Conservation (phyloP, 2,113 vertebrate genomes). For the Odocoileus virginianus region DNA sequence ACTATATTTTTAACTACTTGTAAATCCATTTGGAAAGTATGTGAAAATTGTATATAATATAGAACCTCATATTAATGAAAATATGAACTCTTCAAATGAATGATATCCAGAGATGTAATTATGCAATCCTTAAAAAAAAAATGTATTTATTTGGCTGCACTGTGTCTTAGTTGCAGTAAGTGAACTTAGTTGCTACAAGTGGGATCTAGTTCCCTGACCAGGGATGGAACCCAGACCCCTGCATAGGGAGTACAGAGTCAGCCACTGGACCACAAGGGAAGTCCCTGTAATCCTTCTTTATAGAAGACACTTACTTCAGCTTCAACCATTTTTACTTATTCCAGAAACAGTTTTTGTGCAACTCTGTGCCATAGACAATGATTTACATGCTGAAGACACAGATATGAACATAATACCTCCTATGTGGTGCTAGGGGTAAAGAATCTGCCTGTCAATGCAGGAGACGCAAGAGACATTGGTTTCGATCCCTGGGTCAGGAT, state of each 20-base stretch:
- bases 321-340: constrained; percentile 32
- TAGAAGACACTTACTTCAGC: constrained; percentile 19
- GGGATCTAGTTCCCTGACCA: neutral
- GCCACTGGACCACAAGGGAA: neutral
- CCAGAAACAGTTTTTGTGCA: constrained; percentile 15
- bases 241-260: neutral
- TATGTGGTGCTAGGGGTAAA: neutral
- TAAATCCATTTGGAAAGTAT: constrained; percentile 37
- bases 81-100: constrained; percentile 23
- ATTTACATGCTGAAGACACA: neutral
- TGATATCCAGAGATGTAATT: constrained; percentile 13
- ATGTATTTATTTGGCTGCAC: neutral
- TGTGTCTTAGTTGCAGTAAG: neutral
- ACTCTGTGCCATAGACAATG: neutral
- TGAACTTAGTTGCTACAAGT: neutral
- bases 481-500: neutral
- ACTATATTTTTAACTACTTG: constrained; percentile 11
- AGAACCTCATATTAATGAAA: constrained; percentile 12
- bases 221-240: neutral
- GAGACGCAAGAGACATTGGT: neutral
- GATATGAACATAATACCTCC: neutral
- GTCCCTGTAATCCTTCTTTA: constrained; percentile 18
- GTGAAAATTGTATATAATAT: neutral
- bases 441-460: neutral
- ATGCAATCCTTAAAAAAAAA: neutral